These are phyloP conservation scores for Gerris buenoi DNA, from an alignment of 1,140 invertebrate species.

Conservation along the genomic window DNA sequence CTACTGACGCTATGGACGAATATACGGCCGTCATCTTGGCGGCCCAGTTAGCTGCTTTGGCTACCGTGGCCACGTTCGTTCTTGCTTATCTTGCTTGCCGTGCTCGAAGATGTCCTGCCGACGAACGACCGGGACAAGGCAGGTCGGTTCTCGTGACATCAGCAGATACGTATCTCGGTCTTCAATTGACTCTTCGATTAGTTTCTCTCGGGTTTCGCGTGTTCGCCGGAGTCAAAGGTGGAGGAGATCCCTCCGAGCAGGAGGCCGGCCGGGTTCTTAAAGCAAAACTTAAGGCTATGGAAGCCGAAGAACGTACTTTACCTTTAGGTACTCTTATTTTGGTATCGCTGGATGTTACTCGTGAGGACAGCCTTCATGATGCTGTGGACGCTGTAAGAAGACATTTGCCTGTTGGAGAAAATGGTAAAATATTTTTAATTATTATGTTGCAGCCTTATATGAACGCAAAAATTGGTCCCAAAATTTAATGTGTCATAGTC, in stretches of 20 bases:
- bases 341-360: constrained; percentile 56
- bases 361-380: constrained; percentile 61
- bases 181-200: constrained; percentile 52
- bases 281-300: constrained; percentile 36
- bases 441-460: too few species aligned
- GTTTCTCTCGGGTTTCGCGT: constrained; percentile 52
- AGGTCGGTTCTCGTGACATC: constrained; percentile 52
- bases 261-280: constrained; percentile 43
- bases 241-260: constrained; percentile 20
- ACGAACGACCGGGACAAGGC: constrained; percentile 16
- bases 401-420: constrained; percentile 63
- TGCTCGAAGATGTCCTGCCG: constrained; percentile 34
- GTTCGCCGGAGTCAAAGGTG: constrained; percentile 49
- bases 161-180: constrained; percentile 53
- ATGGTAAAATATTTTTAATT: too few species aligned
- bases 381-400: constrained; percentile 57
- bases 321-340: constrained; percentile 32
- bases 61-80: constrained; percentile 59
- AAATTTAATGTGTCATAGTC: too few species aligned
- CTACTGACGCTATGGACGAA: constrained; percentile 43
- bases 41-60: constrained; percentile 57
- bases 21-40: constrained; percentile 57
- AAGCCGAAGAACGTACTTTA: constrained; percentile 20
- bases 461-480: too few species aligned
- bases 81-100: constrained; percentile 56